Base-by-base conservation (phyloP, 2,797 vertebrate species). In the Denticeps clupeoides region DNA sequence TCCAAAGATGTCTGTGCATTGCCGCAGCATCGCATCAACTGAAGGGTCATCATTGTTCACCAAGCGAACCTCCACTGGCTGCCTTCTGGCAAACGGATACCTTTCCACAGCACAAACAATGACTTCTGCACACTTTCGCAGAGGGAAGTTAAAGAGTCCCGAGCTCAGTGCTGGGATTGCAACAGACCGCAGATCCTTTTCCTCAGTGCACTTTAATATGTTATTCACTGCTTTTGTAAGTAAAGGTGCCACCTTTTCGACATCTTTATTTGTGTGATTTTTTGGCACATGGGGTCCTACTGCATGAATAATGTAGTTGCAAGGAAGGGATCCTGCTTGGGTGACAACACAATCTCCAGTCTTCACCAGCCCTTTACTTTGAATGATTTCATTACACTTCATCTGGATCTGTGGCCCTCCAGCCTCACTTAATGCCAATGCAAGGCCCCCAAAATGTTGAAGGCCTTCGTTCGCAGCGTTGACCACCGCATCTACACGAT, bases 161-260 rank as follows among this genome's bases (percentile, higher is more conserved):
- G 90, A 95, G 71, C 93, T 93, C 51, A 97, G 46, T 10, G 91
- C 90, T 50, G 93, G 93, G 60, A 97, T 88, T 47, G 91, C 91
- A 56, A 97, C 77, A 44, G 76, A 80, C 1, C 38, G 7, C 21
- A 84, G 51, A 1, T 0, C 1, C 1, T 11, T 0, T 1, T 0
- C 0, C 1, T 4, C 23, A 4, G 65, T 78, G 1, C 0, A 37
- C 0, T 0, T 0, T 24, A 97, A 68, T 52, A 91, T 77, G 4
- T 1, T 81, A 0, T 0, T 0, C 32, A 96, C 72, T 24, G 71
- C 62, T 0, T 0, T 0, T 2, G 1, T 0, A 40, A 97, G 71
- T 0, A 22, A 2, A 0, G 0, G 0, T n/a, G 45, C 1, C 2
- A 70, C 70, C 0, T 0, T 0, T 0, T 0, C 0, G 7, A 75